Conservation (phyloP, 1,140 invertebrate species). For the Dreissena rostriformis region DNA sequence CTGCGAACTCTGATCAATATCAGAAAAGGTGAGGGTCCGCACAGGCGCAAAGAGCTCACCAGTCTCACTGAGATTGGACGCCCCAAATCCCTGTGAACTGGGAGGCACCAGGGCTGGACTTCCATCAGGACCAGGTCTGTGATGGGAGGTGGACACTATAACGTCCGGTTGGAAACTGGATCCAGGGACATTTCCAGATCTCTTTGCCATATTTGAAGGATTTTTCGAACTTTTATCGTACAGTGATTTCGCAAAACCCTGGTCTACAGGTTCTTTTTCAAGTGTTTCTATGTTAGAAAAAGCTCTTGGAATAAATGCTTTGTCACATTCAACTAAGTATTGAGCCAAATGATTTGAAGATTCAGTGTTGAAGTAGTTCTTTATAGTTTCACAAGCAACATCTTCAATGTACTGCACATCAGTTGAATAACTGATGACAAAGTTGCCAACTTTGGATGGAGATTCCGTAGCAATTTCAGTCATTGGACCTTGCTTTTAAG, state of each 20-base stretch:
- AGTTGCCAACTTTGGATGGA: conserved; percentile 21
- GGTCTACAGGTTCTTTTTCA: not conserved
- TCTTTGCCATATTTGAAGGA: not conserved
- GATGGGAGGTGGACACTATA: conserved; percentile 42
- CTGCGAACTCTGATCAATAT: conserved; percentile 52
- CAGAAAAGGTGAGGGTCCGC: conserved; percentile 47
- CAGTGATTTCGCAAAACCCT: not conserved
- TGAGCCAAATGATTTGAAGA: not conserved
- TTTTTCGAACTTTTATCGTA: not conserved
- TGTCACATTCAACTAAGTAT: conserved; percentile 21
- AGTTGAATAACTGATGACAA: conserved; percentile 28
- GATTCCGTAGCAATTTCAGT: too few relatives aligned
- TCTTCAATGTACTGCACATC: conserved; percentile 1
- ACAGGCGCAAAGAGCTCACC: conserved; percentile 47
- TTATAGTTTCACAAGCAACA: not conserved
- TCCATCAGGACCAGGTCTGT: conserved; percentile 46
- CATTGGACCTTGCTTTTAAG: too few relatives aligned
- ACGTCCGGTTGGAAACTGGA: conserved; percentile 42
- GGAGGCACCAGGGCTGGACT: conserved; percentile 37
- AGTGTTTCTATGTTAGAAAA: conserved; percentile 35
- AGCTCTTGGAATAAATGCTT: conserved; percentile 37
- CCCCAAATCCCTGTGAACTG: conserved; percentile 18
- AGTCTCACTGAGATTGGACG: conserved; percentile 42
- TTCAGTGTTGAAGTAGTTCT: conserved; percentile 3
- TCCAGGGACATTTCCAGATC: not conserved